These are phyloP conservation scores for Liodrosophila aerea DNA, from an alignment of 2,888 invertebrate genomes.

Conservation along the genomic window DNA sequence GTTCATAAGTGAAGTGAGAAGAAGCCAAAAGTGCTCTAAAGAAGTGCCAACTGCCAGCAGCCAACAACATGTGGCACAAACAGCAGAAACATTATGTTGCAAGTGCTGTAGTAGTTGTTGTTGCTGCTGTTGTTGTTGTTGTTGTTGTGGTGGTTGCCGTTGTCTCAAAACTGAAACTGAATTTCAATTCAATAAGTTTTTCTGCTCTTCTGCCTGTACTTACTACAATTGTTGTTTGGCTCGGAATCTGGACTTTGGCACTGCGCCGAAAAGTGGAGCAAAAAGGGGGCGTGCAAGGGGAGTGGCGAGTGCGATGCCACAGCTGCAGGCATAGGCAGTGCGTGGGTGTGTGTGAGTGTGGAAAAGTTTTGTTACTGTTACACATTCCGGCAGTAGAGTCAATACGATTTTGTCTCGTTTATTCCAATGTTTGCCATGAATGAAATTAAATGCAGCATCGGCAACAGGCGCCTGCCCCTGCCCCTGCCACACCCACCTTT, in stretches of 20 bases:
- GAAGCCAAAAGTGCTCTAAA: constrained; percentile 13
- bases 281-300: neutral
- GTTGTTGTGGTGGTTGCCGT: constrained; percentile 7
- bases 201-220: neutral
- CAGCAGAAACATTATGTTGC: constrained; percentile 37
- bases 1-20: constrained; percentile 31
- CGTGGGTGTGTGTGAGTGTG: neutral
- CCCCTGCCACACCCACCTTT: too few species aligned
- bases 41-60: constrained; percentile 13
- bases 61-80: constrained; percentile 21
- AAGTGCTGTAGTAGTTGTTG: neutral
- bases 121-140: constrained; percentile 21
- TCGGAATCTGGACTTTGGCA: constrained; percentile 33
- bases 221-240: constrained; percentile 12
- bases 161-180: constrained; percentile 37
- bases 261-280: constrained; percentile 23
- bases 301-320: neutral
- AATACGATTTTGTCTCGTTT: constrained; percentile 57
- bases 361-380: constrained; percentile 21
- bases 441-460: constrained; percentile 65
- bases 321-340: neutral
- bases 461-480: constrained; percentile 46
- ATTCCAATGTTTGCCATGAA: constrained; percentile 44
- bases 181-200: constrained; percentile 66
- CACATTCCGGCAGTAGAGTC: constrained; percentile 25